Percentiles rank a stretch among this genome's conserved stretches.
Conservation (phyloP, 2,113 vertebrate genomes). For the Trogon surrucura region DNA sequence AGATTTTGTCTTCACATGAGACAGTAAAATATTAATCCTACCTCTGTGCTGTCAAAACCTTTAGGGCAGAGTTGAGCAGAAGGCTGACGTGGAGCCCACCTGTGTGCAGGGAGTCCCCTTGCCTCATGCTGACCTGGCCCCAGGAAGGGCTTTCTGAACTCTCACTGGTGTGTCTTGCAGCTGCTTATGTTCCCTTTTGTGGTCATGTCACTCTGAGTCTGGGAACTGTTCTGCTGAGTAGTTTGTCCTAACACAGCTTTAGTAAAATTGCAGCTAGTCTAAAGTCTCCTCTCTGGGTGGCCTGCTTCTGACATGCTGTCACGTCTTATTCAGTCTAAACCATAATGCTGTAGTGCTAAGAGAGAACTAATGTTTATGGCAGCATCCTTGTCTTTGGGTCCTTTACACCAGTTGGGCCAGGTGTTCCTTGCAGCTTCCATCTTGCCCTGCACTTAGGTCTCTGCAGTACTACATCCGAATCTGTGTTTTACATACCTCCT, state of each 20-base stretch:
- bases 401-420: neutral
- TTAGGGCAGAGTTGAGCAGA: neutral
- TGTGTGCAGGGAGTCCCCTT: neutral
- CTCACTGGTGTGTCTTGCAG: neutral
- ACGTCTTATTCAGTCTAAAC: neutral
- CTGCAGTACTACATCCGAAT: neutral
- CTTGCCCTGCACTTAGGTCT: neutral
- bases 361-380: neutral
- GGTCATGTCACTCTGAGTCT: neutral
- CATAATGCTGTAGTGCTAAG: neutral
- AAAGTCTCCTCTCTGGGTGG: neutral
- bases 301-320: neutral
- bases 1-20: neutral
- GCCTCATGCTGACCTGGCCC: rapidly evolving
- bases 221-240: neutral
- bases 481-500: neutral
- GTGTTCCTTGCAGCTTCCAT: neutral
- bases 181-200: rapidly evolving
- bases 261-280: neutral
- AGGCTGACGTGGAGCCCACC: rapidly evolving
- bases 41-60: neutral
- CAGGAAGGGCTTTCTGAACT: neutral
- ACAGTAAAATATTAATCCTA: neutral
- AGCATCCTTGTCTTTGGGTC: neutral
- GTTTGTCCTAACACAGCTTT: neutral